A percentile compares a stretch with the other conserved stretches of the same genome.
These are phyloP conservation scores for Ramazzottius varieornatus DNA, from an alignment of 2,888 invertebrate species.

Conservation along the genomic window DNA sequence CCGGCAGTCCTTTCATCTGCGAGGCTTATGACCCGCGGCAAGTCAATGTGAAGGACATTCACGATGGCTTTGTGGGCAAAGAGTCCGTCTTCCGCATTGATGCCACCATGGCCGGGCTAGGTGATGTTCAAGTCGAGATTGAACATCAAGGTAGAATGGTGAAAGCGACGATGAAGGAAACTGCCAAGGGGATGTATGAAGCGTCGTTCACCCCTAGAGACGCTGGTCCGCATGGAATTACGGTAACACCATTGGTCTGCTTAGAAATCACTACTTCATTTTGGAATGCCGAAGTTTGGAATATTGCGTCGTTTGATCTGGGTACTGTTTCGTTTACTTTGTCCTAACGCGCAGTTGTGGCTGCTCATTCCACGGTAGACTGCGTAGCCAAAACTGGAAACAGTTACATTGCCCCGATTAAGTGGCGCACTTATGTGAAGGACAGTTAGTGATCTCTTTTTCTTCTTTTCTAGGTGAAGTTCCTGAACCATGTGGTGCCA, in stretches of 20 bases:
- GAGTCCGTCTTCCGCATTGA: slow-evolving; percentile 19
- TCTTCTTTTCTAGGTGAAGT: background rate
- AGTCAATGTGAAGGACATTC: slow-evolving; percentile 24
- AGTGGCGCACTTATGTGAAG: too few species aligned
- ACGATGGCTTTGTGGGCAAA: slow-evolving; percentile 23
- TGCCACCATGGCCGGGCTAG: background rate
- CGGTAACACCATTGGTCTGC: slow-evolving; percentile 3
- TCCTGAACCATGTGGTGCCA: slow-evolving; percentile 12
- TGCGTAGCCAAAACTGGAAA: too few species aligned
- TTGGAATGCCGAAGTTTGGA: background rate
- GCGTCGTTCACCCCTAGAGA: slow-evolving; percentile 5
- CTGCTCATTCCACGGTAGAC: too few species aligned
- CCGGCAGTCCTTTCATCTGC: slow-evolving; percentile 36
- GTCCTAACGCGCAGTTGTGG: too few species aligned
- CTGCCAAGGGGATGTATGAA: slow-evolving; percentile 4
- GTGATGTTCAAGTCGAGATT: background rate
- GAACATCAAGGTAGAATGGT: background rate
- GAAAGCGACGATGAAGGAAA: background rate
- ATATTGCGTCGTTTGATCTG: too few species aligned
- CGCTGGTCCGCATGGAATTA: background rate
- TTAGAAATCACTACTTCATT: slow-evolving; percentile 1
- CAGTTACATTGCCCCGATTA: too few species aligned
- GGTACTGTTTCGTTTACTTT: too few species aligned
- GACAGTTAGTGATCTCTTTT: background rate
- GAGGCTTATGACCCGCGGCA: slow-evolving; percentile 35